Conservation (phyloP, 2,888 invertebrate genomes). For the Anthoptus insignis region DNA sequence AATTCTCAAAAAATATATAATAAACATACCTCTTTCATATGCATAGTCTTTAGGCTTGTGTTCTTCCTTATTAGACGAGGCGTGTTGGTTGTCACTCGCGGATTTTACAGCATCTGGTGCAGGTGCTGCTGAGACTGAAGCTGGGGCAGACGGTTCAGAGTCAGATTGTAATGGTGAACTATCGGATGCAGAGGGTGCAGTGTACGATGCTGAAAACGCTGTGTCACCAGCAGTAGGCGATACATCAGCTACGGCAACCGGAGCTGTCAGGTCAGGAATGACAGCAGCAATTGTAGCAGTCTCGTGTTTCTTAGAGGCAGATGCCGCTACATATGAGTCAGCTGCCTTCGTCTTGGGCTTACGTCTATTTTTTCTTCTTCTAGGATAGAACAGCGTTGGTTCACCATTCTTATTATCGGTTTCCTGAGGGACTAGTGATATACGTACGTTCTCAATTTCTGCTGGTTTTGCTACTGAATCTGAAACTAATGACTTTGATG, state of each 20-base stretch:
- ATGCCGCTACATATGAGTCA: constrained; percentile 48
- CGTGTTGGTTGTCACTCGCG: constrained; percentile 65
- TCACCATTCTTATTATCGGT: constrained; percentile 62
- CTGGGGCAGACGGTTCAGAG: constrained; percentile 43
- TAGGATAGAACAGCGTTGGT: constrained; percentile 74
- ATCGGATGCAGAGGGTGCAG: constrained; percentile 45
- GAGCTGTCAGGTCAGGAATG: constrained; percentile 14
- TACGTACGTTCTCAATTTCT: constrained; percentile 59
- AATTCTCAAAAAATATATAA: too few species aligned
- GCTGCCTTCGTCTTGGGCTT: constrained; percentile 51
- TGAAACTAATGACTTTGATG: constrained; percentile 29
- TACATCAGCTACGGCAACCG: constrained; percentile 31
- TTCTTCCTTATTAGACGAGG: constrained; percentile 65
- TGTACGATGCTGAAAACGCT: constrained; percentile 43
- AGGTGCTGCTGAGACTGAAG: constrained; percentile 36
- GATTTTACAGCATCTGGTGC: constrained; percentile 50
- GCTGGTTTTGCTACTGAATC: constrained; percentile 47
- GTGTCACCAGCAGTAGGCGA: constrained; percentile 42
- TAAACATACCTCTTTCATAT: constrained; percentile 61
- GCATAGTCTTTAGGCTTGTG: constrained; percentile 61
- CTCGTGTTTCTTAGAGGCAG: constrained; percentile 12
- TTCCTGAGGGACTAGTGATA: constrained; percentile 70
- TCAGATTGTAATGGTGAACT: constrained; percentile 46
- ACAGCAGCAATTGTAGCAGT: constrained; percentile 4
- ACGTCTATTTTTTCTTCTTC: constrained; percentile 63